Conservation (phyloP, 2,888 invertebrate genomes). For the Nomada hirtipes region DNA sequence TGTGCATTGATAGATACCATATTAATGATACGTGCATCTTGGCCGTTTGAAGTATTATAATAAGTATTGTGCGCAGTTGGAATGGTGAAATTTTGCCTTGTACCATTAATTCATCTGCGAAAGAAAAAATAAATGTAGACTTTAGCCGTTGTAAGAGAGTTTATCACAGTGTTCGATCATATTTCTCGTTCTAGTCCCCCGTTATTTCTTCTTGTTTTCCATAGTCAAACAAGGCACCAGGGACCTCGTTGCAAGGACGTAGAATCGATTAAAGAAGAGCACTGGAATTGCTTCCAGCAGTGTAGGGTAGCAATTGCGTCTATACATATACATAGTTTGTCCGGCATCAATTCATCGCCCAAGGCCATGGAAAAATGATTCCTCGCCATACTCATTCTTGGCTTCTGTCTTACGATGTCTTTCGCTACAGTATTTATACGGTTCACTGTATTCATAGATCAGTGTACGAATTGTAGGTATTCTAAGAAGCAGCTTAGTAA, state of each 20-base stretch:
- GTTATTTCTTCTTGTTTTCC: constrained; percentile 23
- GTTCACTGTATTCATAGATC: no score
- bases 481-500: neutral
- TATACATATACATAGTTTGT: neutral
- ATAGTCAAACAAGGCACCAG: constrained; percentile 26
- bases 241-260: constrained; percentile 2
- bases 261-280: constrained; percentile 21
- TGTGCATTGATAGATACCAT: neutral
- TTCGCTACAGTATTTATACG: neutral
- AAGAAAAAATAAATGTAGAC: constrained; percentile 13
- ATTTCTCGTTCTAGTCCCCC: neutral
- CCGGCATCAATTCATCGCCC: constrained; percentile 13
- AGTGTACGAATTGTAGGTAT: no score
- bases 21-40: neutral
- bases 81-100: constrained; percentile 8
- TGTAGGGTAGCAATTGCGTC: constrained; percentile 6
- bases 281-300: constrained; percentile 13
- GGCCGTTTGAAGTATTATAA: neutral
- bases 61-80: neutral
- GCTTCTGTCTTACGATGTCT: neutral
- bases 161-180: constrained; percentile 15
- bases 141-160: neutral
- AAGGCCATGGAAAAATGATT: neutral
- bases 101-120: constrained; percentile 19
- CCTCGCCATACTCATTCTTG: neutral